Evolutionary conservation across 1,140 invertebrate species (phyloP).

Genomic region (Cydia splendana): DNA sequence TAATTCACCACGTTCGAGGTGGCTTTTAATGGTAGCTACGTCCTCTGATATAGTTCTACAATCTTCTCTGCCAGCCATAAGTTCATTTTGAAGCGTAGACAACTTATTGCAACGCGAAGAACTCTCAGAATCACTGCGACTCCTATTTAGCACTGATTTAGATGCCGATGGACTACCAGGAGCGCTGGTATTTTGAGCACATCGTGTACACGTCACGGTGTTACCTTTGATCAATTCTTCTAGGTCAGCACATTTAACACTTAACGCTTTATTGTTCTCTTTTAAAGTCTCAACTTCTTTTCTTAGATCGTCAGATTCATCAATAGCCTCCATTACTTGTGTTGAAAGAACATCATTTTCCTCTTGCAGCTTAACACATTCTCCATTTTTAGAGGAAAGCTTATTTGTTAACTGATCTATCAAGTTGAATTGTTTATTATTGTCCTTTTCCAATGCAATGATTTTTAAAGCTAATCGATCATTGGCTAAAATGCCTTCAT

Average conservation of each 20-base stretch:
- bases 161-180: slow-evolving; percentile 34
- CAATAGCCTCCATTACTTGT: slow-evolving; percentile 67
- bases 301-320: slow-evolving; percentile 61
- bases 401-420: slow-evolving; percentile 48
- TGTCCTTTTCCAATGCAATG: slow-evolving; percentile 56
- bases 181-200: background rate
- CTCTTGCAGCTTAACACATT: slow-evolving; percentile 58
- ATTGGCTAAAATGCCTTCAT: slow-evolving; percentile 51
- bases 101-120: slow-evolving; percentile 68
- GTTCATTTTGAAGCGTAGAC: slow-evolving; percentile 68
- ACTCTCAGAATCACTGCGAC: slow-evolving; percentile 66
- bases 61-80: slow-evolving; percentile 68
- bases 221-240: slow-evolving; percentile 40
- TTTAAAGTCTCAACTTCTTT: slow-evolving; percentile 56
- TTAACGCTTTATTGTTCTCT: slow-evolving; percentile 45
- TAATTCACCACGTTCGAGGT: slow-evolving; percentile 63
- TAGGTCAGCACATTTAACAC: slow-evolving; percentile 48
- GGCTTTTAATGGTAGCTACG: slow-evolving; percentile 68
- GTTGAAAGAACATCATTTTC: slow-evolving; percentile 69
- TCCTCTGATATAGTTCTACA: slow-evolving; percentile 70
- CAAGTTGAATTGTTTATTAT: slow-evolving; percentile 47
- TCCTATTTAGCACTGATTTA: slow-evolving; percentile 58
- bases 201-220: background rate
- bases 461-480: slow-evolving; percentile 55
- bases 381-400: slow-evolving; percentile 47